Conservation (phyloP, 2,113 vertebrate species). For the Lasiurus borealis region DNA sequence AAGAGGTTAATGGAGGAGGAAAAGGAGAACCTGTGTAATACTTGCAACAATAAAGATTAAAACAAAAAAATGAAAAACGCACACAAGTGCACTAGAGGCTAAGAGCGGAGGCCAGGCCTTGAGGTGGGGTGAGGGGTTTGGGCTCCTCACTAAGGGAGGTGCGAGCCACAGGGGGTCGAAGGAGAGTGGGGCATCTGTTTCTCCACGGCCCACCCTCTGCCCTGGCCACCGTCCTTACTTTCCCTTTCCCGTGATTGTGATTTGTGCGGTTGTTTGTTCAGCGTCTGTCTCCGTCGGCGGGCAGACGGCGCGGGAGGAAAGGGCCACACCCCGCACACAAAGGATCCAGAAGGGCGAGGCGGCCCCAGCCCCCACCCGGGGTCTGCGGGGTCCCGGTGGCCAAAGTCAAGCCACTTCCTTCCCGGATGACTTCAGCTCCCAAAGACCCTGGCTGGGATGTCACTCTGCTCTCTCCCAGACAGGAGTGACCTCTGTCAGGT, state of each 20-base stretch:
- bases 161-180: background rate
- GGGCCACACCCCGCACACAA: background rate
- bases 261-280: background rate
- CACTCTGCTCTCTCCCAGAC: rapidly evolving
- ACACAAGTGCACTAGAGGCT: background rate
- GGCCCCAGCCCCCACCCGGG: rapidly evolving
- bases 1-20: too few species aligned
- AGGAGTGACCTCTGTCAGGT: background rate
- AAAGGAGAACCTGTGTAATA: too few species aligned
- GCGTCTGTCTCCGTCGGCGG: background rate
- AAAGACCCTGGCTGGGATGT: background rate
- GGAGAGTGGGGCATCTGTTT: background rate
- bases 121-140: rapidly evolving
- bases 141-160: too few species aligned
- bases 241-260: background rate
- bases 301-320: background rate
- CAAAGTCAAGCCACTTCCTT: background rate
- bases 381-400: background rate
- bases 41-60: too few species aligned
- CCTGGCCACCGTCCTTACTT: background rate
- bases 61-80: too few species aligned
- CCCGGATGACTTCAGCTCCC: background rate
- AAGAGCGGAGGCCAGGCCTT: background rate
- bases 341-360: background rate
- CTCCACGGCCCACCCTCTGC: too few species aligned